A percentile compares a stretch with the other conserved stretches of the same genome.
Conservation (phyloP, 2,888 invertebrate species). For the Bellardia bayeri region DNA sequence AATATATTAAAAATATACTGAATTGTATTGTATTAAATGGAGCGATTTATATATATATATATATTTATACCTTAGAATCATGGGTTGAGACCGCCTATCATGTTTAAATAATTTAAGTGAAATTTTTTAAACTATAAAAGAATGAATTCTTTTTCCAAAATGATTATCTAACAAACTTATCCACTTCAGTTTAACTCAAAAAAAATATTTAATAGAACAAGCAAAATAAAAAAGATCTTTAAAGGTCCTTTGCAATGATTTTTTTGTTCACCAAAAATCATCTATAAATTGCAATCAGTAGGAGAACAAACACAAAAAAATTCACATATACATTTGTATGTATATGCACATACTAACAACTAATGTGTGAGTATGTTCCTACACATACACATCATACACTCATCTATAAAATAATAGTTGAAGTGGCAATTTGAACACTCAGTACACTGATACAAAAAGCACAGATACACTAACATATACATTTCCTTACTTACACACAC, state of each 20-base stretch:
- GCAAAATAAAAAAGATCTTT: neutral
- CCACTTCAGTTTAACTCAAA: neutral
- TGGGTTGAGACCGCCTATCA: no score
- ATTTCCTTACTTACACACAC: neutral
- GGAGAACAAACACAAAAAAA: neutral
- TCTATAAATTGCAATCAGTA: slow-evolving; percentile 53
- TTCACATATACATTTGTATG: neutral
- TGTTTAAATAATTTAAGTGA: no score
- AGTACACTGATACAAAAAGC: slow-evolving; percentile 21
- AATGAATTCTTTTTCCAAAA: no score
- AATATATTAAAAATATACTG: no score
- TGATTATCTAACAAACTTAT: no score
- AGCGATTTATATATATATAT: no score
- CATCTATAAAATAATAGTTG: slow-evolving; percentile 60
- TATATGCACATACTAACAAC: neutral
- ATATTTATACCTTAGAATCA: no score
- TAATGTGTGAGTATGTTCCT: neutral
- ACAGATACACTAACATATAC: neutral
- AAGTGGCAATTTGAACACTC: slow-evolving; percentile 63
- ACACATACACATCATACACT: neutral
- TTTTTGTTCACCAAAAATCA: slow-evolving; percentile 41
- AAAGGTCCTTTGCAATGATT: slow-evolving; percentile 29
- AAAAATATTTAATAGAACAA: neutral
- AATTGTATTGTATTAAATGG: no score
- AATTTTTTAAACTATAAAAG: no score